Percentiles rank a stretch among this genome's conserved stretches.
Evolutionary conservation across 2,113 vertebrate genomes (phyloP).

Genomic region (Microtus montanus): DNA sequence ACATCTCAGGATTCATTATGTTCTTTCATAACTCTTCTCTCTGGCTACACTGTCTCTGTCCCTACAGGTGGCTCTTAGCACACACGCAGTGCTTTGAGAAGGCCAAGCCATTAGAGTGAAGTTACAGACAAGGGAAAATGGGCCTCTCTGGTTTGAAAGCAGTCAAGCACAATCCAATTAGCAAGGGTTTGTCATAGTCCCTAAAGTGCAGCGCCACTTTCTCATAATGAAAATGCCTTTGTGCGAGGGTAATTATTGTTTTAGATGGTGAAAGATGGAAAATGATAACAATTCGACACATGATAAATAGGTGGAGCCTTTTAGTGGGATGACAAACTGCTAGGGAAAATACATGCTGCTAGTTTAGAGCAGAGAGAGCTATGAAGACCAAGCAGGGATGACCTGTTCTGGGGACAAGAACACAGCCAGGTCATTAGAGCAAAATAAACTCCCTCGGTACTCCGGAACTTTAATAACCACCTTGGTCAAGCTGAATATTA

Average conservation of each 20-base stretch:
- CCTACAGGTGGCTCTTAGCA: not conserved
- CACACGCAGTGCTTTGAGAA: not conserved
- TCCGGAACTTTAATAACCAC: not conserved
- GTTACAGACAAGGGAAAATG: not conserved
- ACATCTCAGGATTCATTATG: not conserved
- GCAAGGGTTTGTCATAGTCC: slow-evolving; percentile 9
- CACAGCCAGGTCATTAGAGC: not conserved
- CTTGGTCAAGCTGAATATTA: not conserved
- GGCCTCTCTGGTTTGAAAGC: slow-evolving; percentile 26
- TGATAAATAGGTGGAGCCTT: not conserved
- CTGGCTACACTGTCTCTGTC: not conserved
- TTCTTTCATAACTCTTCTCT: not conserved
- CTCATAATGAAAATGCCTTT: slow-evolving; percentile 46
- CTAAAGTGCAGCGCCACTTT: slow-evolving; percentile 16
- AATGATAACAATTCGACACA: not conserved
- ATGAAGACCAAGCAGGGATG: not conserved
- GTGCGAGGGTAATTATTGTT: slow-evolving; percentile 7
- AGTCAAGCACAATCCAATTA: slow-evolving; percentile 61
- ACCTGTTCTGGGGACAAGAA: not conserved
- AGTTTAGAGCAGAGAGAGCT: not conserved
- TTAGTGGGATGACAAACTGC: not conserved
- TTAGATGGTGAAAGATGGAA: not conserved
- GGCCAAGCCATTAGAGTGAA: not conserved
- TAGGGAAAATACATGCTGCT: not conserved
- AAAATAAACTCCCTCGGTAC: not conserved